A percentile compares a stretch with the other conserved stretches of the same genome.
Conservation (phyloP, 2,888 invertebrate genomes). For the Bombylius discolor region DNA sequence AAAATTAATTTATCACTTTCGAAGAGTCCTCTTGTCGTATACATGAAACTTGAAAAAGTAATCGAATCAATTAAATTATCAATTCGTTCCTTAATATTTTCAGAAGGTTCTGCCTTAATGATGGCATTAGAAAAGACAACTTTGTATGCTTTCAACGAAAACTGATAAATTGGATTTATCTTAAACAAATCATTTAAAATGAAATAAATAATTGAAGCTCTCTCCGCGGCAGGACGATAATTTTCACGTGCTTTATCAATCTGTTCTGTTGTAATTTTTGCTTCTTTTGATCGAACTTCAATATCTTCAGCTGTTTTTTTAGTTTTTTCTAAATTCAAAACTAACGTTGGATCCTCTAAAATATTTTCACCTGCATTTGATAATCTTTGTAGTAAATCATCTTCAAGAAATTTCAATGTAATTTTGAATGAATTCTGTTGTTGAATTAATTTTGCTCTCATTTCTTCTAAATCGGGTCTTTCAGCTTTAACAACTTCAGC, state of each 20-base stretch:
- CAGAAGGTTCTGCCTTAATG: conserved; percentile 49
- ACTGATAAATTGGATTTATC: conserved; percentile 92
- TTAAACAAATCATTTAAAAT: conserved; percentile 83
- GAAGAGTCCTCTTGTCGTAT: conserved; percentile 81
- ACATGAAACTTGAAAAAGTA: conserved; percentile 72
- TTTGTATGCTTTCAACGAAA: conserved; percentile 87
- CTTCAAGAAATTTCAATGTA: conserved; percentile 79
- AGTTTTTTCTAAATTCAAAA: conserved; percentile 84
- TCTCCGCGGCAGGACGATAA: conserved; percentile 70
- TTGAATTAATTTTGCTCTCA: conserved; percentile 71
- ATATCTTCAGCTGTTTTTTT: conserved; percentile 88
- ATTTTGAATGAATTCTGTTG: conserved; percentile 94
- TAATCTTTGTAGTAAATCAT: conserved; percentile 71
- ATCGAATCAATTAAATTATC: conserved; percentile 71
- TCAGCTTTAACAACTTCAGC: conserved; percentile 90
- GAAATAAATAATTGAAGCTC: conserved; percentile 86
- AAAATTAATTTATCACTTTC: conserved; percentile 87
- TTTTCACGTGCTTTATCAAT: conserved; percentile 85
- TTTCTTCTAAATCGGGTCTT: conserved; percentile 75
- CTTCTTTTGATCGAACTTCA: conserved; percentile 73
- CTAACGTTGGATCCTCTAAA: conserved; percentile 76
- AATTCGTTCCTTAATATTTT: conserved; percentile 60
- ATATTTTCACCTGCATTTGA: conserved; percentile 88
- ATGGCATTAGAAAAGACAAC: conserved; percentile 77
- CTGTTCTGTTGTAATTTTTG: conserved; percentile 69